Conservation (phyloP, 2,888 invertebrate genomes). For the Cylindroiulus punctatus region DNA sequence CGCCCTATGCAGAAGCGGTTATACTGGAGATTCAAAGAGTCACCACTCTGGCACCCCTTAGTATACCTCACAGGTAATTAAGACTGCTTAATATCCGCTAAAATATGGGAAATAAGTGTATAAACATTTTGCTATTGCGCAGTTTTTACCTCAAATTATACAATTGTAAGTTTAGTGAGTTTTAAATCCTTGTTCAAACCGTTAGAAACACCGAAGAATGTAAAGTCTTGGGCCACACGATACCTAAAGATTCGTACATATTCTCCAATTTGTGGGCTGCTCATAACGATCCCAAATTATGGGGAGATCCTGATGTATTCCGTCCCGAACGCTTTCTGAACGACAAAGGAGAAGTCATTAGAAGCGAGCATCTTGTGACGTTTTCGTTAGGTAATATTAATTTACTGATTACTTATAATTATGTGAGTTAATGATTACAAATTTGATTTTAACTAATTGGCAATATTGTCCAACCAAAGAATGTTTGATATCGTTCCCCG, state of each 20-base stretch:
- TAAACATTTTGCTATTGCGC: no score
- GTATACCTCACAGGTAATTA: conserved; percentile 55
- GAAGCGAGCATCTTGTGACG: conserved; percentile 55
- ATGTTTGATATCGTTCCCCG: no score
- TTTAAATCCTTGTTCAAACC: neutral
- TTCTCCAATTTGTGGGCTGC: conserved; percentile 52
- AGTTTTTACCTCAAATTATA: no score
- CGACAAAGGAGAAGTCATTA: conserved; percentile 55
- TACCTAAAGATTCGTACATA: conserved; percentile 51
- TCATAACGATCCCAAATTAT: conserved; percentile 52
- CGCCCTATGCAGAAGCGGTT: conserved; percentile 55
- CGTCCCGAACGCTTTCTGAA: conserved; percentile 57
- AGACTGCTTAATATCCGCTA: no score
- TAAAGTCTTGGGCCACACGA: conserved; percentile 29
- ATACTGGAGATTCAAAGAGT: conserved; percentile 54
- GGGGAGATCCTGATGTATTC: conserved; percentile 56
- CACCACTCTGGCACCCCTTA: conserved; percentile 51
- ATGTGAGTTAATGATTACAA: no score
- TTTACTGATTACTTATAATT: no score
- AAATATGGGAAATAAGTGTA: neutral
- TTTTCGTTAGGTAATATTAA: conserved; percentile 58
- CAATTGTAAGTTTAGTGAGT: no score
- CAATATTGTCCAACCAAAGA: no score
- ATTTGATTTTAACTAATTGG: no score
- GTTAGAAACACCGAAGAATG: conserved; percentile 50